A percentile compares a stretch with the other conserved stretches of the same genome.
Evolutionary conservation across 2,888 invertebrate species (phyloP).

Genomic region (Prosopocoilus inquinatus): DNA sequence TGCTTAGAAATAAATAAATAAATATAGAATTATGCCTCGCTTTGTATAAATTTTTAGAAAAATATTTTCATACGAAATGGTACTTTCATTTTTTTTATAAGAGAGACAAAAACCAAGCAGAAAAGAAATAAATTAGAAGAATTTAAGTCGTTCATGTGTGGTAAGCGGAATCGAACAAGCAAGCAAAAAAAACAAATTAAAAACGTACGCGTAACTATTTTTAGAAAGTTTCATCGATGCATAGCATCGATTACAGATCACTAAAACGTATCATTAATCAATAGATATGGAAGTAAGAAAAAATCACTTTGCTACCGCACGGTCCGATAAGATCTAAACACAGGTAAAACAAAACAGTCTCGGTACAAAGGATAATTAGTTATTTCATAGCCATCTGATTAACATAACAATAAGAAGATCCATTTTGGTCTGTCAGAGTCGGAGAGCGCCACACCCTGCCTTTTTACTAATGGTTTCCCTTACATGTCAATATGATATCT

Average conservation of each 20-base stretch:
- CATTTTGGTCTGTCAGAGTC: slow-evolving; percentile 36
- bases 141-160: too few relatives aligned
- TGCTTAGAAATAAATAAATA: too few relatives aligned
- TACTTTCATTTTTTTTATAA: too few relatives aligned
- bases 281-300: slow-evolving; percentile 28
- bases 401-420: slow-evolving; percentile 42
- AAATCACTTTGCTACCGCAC: slow-evolving; percentile 35
- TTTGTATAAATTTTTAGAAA: too few relatives aligned
- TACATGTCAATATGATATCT: slow-evolving; percentile 27
- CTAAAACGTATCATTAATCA: slow-evolving; percentile 35
- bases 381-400: slow-evolving; percentile 42
- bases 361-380: slow-evolving; percentile 34
- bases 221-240: not conserved
- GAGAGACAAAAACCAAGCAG: too few relatives aligned
- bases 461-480: slow-evolving; percentile 23
- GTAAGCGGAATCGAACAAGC: too few relatives aligned
- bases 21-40: too few relatives aligned
- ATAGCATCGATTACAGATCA: slow-evolving; percentile 31
- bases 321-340: slow-evolving; percentile 23
- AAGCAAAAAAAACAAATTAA: not conserved
- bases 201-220: slow-evolving; percentile 1
- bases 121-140: too few relatives aligned
- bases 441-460: slow-evolving; percentile 20
- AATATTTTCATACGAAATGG: too few relatives aligned
- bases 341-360: slow-evolving; percentile 30